Evolutionary conservation across 2,888 invertebrate genomes (phyloP).

Genomic region (Argyra leucocephala): DNA sequence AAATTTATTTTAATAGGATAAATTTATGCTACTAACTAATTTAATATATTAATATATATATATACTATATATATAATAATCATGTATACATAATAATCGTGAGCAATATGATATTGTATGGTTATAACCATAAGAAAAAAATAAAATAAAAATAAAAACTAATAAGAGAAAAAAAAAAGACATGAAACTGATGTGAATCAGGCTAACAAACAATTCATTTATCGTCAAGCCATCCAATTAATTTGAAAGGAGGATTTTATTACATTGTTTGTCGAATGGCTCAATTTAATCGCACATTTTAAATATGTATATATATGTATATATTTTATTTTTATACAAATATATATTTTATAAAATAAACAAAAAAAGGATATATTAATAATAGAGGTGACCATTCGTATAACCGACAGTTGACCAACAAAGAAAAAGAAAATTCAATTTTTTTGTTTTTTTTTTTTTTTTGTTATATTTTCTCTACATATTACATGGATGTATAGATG

Average conservation of each 20-base stretch:
- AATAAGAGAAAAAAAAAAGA: too few species aligned
- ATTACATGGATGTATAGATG: too few species aligned
- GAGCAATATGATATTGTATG: too few species aligned
- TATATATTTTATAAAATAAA: background rate
- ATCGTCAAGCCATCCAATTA: background rate
- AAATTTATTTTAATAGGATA: too few species aligned
- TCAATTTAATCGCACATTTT: background rate
- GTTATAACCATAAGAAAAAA: too few species aligned
- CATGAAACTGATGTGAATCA: background rate
- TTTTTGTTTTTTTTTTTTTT: background rate
- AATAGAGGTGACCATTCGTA: slow-evolving; percentile 6
- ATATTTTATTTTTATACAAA: background rate
- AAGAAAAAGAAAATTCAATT: background rate
- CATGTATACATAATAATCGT: too few species aligned
- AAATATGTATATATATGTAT: background rate
- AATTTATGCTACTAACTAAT: too few species aligned
- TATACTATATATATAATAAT: too few species aligned
- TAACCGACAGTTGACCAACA: background rate
- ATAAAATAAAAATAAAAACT: too few species aligned
- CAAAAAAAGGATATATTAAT: background rate
- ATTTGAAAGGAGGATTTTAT: slow-evolving; percentile 6
- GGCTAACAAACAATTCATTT: slow-evolving; percentile 2
- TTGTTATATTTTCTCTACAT: too few species aligned
- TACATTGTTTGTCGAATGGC: slow-evolving; percentile 6
- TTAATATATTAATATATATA: too few species aligned